phyloP scores from a whole-genome alignment of 23 tunicate genomes.

The Styela plicata region DNA sequence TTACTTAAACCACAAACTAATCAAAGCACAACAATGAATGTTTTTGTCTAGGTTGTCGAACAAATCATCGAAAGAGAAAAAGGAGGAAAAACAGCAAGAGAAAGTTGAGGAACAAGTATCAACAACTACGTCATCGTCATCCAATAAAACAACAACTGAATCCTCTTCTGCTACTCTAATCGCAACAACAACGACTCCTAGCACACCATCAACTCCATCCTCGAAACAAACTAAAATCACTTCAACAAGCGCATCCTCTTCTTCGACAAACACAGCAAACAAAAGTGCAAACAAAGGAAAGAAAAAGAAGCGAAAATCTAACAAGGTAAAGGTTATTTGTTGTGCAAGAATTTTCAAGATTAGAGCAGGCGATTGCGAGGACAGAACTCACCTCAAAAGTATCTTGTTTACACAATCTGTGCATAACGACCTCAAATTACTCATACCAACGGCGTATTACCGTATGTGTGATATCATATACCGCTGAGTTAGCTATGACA shows the following conservation, averaged over 20 bases:
- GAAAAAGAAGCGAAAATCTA: neutral
- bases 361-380: too few species aligned
- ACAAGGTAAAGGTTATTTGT: neutral
- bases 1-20: too few species aligned
- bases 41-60: neutral
- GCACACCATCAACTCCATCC: slow-evolving; percentile 7
- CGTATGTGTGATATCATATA: too few species aligned
- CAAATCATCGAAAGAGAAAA: slow-evolving; percentile 26
- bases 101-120: slow-evolving; percentile 8
- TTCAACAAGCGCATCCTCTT: slow-evolving; percentile 1
- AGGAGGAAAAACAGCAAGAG: slow-evolving; percentile 10
- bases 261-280: slow-evolving; percentile 5
- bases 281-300: slow-evolving; percentile 13
- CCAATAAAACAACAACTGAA: slow-evolving; percentile 14
- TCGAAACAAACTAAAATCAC: neutral
- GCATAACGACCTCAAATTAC: too few species aligned
- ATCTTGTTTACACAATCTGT: too few species aligned
- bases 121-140: neutral
- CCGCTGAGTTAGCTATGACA: too few species aligned
- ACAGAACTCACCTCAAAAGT: too few species aligned
- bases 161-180: slow-evolving; percentile 1
- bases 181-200: slow-evolving; percentile 18
- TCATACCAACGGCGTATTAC: too few species aligned
- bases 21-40: too few species aligned
- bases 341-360: neutral